Evolutionary conservation across 2,888 invertebrate species (phyloP), one percentile per base, ranked within the genome.

Genomic region (Myathropa florea): DNA sequence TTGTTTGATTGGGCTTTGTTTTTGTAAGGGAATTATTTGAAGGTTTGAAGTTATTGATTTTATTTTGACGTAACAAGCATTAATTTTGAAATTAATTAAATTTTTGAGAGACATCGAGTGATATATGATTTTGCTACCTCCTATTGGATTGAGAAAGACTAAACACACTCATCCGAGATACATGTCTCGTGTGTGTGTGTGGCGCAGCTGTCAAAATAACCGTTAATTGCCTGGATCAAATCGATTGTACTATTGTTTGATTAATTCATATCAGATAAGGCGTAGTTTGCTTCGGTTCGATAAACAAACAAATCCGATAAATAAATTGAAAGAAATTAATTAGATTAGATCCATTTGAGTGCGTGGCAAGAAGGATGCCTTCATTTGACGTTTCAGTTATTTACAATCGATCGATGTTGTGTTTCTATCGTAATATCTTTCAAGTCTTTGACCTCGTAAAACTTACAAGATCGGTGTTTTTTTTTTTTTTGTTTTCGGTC

Each of bases 321-420:
- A 60, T 39, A 30, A 53, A 23, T 3, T 12, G 6, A 26, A 61
- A 53, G 6, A 36, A 61, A 24, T 24, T 68, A 55, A 68, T 68
- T 68, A 68, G 21, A 70, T 61, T 53, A 55, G 21, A 55, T 28
- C 14, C 26, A 53, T 21, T 65, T 65, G 53, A 53, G n/a, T 14
- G 53, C n/a, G 53, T 33, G 33, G 2, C 46, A 4, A 18, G 46
- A 18, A 46, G n/a, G 46, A n/a, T 18, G 18, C 18, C 18, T 46
- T 39, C 39, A 39, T 4, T 39, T 39, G 39, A 39, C 39, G 14
- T 14, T 6, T 39, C n/a, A 14, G n/a, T n/a, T n/a, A 39, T 39
- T 39, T n/a, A 33, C 33, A 33, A 33, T 33, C 33, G 12, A 12
- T 12, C 0, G 12, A 33, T 33, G 33, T 33, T 12, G 10, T 3